Evolutionary conservation across 2,888 invertebrate genomes (phyloP).

Genomic region (Cryptus armator): DNA sequence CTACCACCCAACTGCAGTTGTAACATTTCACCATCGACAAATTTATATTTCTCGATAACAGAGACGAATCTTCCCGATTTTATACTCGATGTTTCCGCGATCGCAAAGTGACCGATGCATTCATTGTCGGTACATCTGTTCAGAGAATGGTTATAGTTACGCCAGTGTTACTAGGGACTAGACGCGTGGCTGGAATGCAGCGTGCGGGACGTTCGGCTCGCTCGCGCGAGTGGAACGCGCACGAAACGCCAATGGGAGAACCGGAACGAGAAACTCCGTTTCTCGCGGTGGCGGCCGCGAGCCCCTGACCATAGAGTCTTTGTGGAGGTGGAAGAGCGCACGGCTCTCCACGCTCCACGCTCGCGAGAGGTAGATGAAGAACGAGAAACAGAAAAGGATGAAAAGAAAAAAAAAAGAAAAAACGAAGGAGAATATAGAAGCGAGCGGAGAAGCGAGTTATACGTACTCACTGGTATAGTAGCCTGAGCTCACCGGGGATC

Average conservation of each 20-base stretch:
- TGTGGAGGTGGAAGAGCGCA: slow-evolving; percentile 65
- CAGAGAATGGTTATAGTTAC: slow-evolving; percentile 73
- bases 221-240: slow-evolving; percentile 78
- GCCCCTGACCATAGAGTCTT: slow-evolving; percentile 37
- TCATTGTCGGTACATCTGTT: background rate
- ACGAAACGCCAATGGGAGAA: slow-evolving; percentile 73
- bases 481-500: slow-evolving; percentile 67
- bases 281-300: slow-evolving; percentile 58
- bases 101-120: slow-evolving; percentile 13
- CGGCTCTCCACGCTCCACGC: slow-evolving; percentile 68
- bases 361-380: slow-evolving; percentile 56
- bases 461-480: slow-evolving; percentile 66
- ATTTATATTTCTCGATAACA: background rate
- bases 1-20: background rate
- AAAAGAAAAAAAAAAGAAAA: slow-evolving; percentile 14
- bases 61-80: background rate
- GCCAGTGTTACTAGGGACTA: slow-evolving; percentile 80
- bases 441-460: slow-evolving; percentile 61
- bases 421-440: slow-evolving; percentile 16
- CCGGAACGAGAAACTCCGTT: slow-evolving; percentile 70
- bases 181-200: slow-evolving; percentile 84
- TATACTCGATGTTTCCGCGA: background rate
- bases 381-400: slow-evolving; percentile 6
- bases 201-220: slow-evolving; percentile 74
- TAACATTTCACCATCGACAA: slow-evolving; percentile 8